A percentile compares a stretch with the other conserved stretches of the same genome.
phyloP scores from a whole-genome alignment of 2,888 invertebrate genomes.

The Drosophila meridionalis region DNA sequence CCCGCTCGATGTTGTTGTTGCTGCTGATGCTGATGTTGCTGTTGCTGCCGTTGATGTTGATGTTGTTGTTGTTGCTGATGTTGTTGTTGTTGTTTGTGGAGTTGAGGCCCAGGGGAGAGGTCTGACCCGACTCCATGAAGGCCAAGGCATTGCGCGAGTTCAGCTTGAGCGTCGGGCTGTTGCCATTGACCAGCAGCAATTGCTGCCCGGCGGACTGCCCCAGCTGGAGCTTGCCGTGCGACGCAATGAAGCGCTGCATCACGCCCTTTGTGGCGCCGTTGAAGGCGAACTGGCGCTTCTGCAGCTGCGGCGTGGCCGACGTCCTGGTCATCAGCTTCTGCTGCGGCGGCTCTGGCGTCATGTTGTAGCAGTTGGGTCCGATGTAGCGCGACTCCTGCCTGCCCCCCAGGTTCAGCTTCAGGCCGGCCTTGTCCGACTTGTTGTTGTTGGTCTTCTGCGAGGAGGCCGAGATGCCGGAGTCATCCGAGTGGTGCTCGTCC shows the following conservation, averaged over 20 bases:
- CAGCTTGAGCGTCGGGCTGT: slow-evolving; percentile 50
- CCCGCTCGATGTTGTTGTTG: slow-evolving; percentile 85
- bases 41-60: slow-evolving; percentile 44
- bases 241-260: slow-evolving; percentile 94
- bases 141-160: slow-evolving; percentile 65
- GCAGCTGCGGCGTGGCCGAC: slow-evolving; percentile 82
- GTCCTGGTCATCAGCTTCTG: slow-evolving; percentile 83
- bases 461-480: slow-evolving; percentile 85
- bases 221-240: slow-evolving; percentile 89
- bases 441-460: slow-evolving; percentile 77
- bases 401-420: slow-evolving; percentile 50
- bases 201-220: slow-evolving; percentile 40
- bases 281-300: slow-evolving; percentile 87
- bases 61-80: slow-evolving; percentile 13
- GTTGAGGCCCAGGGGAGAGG: slow-evolving; percentile 20
- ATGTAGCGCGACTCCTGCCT: slow-evolving; percentile 81
- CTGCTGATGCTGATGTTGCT: slow-evolving; percentile 3
- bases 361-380: slow-evolving; percentile 82
- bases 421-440: slow-evolving; percentile 33
- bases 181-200: slow-evolving; percentile 13
- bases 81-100: slow-evolving; percentile 13
- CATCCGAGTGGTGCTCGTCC: slow-evolving; percentile 84
- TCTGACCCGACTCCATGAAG: slow-evolving; percentile 55
- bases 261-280: slow-evolving; percentile 90
- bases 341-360: slow-evolving; percentile 84